A percentile compares a stretch with the other conserved stretches of the same genome.
Evolutionary conservation across 2,888 invertebrate genomes (phyloP).

Genomic region (Brachycybe producta): DNA sequence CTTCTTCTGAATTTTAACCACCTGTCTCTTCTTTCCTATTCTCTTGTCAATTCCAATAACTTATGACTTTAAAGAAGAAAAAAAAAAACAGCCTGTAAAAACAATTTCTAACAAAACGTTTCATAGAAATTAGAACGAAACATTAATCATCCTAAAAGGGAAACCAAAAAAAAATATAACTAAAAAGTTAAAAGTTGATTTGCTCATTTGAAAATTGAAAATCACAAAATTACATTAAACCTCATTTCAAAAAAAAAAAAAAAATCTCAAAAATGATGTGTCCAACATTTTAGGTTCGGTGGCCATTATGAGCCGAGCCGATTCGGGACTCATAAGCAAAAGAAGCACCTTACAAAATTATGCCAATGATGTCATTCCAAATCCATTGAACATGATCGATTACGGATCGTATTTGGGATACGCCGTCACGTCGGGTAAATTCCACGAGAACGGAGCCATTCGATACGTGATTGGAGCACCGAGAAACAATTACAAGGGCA

Average conservation of each 20-base stretch:
- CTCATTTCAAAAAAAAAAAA: too few relatives aligned
- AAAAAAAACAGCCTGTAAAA: conserved; percentile 18
- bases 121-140: too few relatives aligned
- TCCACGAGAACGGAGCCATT: conserved; percentile 29
- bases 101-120: too few relatives aligned
- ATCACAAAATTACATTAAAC: too few relatives aligned
- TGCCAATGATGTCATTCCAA: background rate
- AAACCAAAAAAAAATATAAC: too few relatives aligned
- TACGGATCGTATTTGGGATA: conserved; percentile 28
- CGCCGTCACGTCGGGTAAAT: conserved; percentile 29
- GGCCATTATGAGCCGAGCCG: background rate
- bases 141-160: too few relatives aligned
- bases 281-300: too few relatives aligned
- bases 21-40: too few relatives aligned
- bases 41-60: conserved; percentile 34
- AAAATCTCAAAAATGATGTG: too few relatives aligned
- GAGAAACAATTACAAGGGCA: conserved; percentile 32
- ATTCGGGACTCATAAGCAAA: background rate
- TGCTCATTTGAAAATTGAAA: background rate
- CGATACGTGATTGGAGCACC: conserved; percentile 45
- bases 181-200: too few relatives aligned
- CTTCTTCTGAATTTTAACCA: too few relatives aligned
- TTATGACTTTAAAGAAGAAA: conserved; percentile 29
- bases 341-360: conserved; percentile 9
- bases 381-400: conserved; percentile 6